Evolutionary conservation across 2,888 invertebrate genomes (phyloP), one percentile per base, ranked within the genome.

Genomic region (Oligia fasciuncula): DNA sequence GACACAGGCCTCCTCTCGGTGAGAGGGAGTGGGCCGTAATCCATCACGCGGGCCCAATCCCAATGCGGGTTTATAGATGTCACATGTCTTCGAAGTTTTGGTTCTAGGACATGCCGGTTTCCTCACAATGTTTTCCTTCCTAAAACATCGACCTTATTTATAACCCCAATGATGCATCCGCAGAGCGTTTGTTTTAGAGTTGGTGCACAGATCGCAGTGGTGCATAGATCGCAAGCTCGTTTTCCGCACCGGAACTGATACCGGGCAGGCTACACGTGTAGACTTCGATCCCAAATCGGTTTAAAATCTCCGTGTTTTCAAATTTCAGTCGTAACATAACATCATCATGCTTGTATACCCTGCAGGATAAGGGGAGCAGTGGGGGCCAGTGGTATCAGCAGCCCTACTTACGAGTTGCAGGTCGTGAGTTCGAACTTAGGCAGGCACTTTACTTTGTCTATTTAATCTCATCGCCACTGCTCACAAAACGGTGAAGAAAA

Each of bases 231-330:
- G 29, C 35, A 46, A 35, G n/a, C 49, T 80, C 35, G 57, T 81
- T 80, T 81, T 80, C 82, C 76, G 81, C 68, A 62, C 40, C 76
- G 63, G 43, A 82, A 49, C 57, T n/a, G 29, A 29, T 29, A 29
- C 29, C 69, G n/a, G n/a, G 8, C 14, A 17, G 6, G 19, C 54
- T 54, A 60, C 66, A 67, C 51, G 57, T 63, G 73, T 73, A 67
- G 29, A n/a, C 67, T 62, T 60, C 51, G 3, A 43, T 60, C 2
- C 6, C 19, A 43, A 23, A 65, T 57, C 46, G 35, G 49, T 29
- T 60, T 79, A 17, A 70, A 66, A 79, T 71, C 57, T 60, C 6
- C 4, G 4, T 79, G 46, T 57, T 63, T 29, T 69, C 13, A 0
- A 11, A 40, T 54, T 46, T 35, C 51, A 3, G 23, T 49, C 49